Conservation (phyloP, 2,797 vertebrate genomes). For the Gymnoscopelus microlampas region DNA sequence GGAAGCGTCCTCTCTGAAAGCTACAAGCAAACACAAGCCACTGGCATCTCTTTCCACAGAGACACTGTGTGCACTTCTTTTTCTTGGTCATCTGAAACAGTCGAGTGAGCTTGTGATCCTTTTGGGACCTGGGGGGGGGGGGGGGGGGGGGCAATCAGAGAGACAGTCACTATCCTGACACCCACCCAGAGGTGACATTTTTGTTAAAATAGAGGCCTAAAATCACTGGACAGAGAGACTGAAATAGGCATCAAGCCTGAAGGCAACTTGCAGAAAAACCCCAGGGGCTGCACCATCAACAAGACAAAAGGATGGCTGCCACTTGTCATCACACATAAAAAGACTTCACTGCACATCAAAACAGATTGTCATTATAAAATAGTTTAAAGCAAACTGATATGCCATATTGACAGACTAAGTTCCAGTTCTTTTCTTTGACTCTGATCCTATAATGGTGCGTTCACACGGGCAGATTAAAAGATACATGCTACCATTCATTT, state of each 20-base stretch:
- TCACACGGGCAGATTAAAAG: too few species aligned
- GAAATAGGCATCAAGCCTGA: conserved; percentile 38
- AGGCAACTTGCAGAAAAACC: conserved; percentile 19
- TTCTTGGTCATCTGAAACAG: conserved; percentile 19
- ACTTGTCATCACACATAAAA: conserved; percentile 36
- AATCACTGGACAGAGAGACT: conserved; percentile 39
- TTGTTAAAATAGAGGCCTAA: conserved; percentile 61
- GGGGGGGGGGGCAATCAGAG: conserved; percentile 41
- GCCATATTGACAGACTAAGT: too few species aligned
- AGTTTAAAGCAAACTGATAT: too few species aligned
- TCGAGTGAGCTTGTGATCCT: conserved; percentile 25
- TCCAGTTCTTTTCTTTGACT: too few species aligned
- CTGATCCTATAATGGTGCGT: too few species aligned
- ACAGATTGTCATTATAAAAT: conserved; percentile 23
- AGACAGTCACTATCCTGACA: conserved; percentile 42
- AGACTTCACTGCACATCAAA: conserved; percentile 44
- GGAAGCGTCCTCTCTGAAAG: conserved; percentile 44
- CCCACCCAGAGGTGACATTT: conserved; percentile 61
- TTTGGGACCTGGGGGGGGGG: conserved; percentile 24
- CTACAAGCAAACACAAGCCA: conserved; percentile 56
- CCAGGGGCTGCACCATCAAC: conserved; percentile 19
- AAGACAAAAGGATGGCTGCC: conserved; percentile 19
- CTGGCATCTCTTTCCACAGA: conserved; percentile 43
- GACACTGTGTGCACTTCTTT: conserved; percentile 43
- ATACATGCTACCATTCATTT: too few species aligned